phyloP scores from a whole-genome alignment of 1,140 invertebrate species.

The Heterodera carotae region DNA sequence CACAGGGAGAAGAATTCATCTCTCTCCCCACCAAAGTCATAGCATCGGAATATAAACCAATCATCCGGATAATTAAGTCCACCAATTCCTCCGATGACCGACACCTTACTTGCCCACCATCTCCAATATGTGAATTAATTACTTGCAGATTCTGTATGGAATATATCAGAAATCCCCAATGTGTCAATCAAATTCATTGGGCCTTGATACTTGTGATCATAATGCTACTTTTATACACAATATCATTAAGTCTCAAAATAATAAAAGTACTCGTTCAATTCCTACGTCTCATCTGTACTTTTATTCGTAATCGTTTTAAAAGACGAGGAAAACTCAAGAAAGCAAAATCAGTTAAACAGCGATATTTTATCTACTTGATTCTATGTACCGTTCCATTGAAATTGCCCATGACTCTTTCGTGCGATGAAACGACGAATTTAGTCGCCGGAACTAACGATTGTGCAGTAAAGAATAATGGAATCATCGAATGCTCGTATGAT shows the following conservation, averaged over 20 bases:
- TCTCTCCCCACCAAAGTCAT: not conserved
- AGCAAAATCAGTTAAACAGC: not conserved
- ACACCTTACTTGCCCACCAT: not conserved
- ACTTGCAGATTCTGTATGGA: not conserved
- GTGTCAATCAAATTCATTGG: not conserved
- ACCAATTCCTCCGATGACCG: not conserved
- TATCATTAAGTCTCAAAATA: not conserved
- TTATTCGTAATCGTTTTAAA: not conserved
- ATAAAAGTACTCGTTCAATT: not conserved
- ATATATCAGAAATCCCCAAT: not conserved
- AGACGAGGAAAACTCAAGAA: not conserved
- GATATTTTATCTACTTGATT: not conserved
- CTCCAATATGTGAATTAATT: not conserved
- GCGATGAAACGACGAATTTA: not conserved
- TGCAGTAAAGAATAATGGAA: not conserved
- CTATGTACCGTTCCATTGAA: not conserved
- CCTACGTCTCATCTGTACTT: not conserved
- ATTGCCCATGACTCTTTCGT: not conserved
- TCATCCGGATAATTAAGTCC: not conserved
- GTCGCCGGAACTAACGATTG: not conserved
- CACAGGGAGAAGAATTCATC: not conserved
- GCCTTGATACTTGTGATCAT: not conserved
- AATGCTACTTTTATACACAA: not conserved
- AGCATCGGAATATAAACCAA: not conserved
- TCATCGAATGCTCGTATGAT: not conserved